Evolutionary conservation across 1,140 invertebrate species (phyloP).

Genomic region (Cardiocondyla obscurior): DNA sequence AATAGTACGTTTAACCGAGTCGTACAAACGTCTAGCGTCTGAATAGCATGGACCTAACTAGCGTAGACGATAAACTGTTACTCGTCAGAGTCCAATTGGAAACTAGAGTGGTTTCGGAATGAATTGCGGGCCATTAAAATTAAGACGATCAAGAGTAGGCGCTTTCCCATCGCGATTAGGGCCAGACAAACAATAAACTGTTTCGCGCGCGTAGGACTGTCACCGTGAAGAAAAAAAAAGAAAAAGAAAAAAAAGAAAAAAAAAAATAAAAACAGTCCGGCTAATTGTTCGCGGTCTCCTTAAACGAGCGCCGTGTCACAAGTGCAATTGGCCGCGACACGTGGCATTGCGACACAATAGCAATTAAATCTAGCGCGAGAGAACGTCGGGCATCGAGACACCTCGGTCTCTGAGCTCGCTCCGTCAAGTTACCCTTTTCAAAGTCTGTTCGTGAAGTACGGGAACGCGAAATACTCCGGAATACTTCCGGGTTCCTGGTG

Average conservation of each 20-base stretch:
- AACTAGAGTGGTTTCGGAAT: conserved; percentile 59
- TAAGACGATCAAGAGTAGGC: conserved; percentile 63
- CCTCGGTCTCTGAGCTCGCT: not conserved
- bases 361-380: not conserved
- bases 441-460: too few species aligned
- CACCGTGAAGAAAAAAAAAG: too few species aligned
- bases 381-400: not conserved
- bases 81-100: conserved; percentile 65
- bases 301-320: conserved; percentile 44
- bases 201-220: not conserved
- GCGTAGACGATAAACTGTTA: not conserved
- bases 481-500: not conserved
- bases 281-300: conserved; percentile 54
- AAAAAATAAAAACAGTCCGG: not conserved
- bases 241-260: too few species aligned
- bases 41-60: conserved; percentile 9
- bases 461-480: not conserved
- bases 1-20: not conserved
- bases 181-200: conserved; percentile 13
- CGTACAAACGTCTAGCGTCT: not conserved
- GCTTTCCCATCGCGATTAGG: conserved; percentile 50
- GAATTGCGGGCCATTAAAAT: conserved; percentile 61
- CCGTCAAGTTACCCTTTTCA: not conserved
- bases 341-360: conserved; percentile 3
- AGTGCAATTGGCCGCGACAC: conserved; percentile 5